phyloP scores from a whole-genome alignment of 2,797 vertebrate species.

The Danio albolineatus region DNA sequence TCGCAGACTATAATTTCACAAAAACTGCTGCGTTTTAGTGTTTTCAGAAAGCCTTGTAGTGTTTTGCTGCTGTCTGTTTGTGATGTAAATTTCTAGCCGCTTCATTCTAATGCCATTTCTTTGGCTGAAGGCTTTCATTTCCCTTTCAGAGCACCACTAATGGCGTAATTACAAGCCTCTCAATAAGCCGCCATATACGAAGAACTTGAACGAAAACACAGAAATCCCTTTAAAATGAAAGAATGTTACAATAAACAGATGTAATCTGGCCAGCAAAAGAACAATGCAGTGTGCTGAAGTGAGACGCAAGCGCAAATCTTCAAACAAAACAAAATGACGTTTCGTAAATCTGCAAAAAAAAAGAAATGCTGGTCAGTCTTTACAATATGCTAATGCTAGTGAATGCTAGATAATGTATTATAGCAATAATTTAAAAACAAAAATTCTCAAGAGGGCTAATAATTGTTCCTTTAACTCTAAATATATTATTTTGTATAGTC shows the following conservation, averaged over 20 bases:
- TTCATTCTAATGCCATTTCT: slow-evolving; percentile 39
- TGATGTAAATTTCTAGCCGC: slow-evolving; percentile 9
- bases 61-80: slow-evolving; percentile 38
- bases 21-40: background rate
- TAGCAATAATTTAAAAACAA: no score
- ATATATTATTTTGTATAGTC: no score
- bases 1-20: background rate
- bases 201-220: background rate
- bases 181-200: slow-evolving; percentile 15
- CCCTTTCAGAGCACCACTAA: slow-evolving; percentile 34
- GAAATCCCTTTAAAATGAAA: slow-evolving; percentile 30
- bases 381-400: no score
- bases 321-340: slow-evolving; percentile 21
- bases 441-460: no score
- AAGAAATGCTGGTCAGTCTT: background rate
- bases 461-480: no score
- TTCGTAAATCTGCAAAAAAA: slow-evolving; percentile 12
- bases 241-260: slow-evolving; percentile 2
- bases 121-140: slow-evolving; percentile 45
- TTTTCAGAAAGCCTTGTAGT: slow-evolving; percentile 1
- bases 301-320: background rate
- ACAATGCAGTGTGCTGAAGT: background rate
- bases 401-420: no score
- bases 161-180: slow-evolving; percentile 41
- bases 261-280: background rate